Conservation (phyloP, 2,113 vertebrate species). For the Erythrolamprus reginae region DNA sequence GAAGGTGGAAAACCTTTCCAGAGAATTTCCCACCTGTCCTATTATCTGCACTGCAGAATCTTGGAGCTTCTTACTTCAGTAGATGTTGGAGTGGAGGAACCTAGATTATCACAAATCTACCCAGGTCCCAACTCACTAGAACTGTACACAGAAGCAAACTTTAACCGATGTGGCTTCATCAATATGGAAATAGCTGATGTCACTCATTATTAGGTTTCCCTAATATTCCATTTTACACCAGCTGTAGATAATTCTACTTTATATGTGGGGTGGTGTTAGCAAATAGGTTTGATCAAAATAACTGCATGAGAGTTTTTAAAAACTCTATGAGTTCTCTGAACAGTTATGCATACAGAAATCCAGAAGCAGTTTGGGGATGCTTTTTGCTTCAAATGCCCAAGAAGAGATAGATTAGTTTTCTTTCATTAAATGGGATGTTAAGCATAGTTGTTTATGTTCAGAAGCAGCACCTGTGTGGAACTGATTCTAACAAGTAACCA, state of each 20-base stretch:
- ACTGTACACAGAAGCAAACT: not conserved
- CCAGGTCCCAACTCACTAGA: not conserved
- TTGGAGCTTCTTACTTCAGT: not conserved
- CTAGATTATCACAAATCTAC: not conserved
- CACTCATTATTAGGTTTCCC: not conserved
- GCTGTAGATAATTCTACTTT: not conserved
- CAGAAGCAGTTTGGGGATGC: not conserved
- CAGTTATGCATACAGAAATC: not conserved
- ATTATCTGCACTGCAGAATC: not conserved
- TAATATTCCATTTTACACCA: not conserved
- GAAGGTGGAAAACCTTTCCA: not conserved
- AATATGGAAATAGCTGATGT: not conserved
- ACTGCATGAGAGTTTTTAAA: not conserved
- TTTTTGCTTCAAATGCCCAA: not conserved
- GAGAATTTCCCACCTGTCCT: not conserved
- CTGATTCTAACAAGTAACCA: not conserved
- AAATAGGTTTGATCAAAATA: not conserved
- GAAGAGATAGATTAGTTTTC: not conserved
- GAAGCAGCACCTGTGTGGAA: not conserved
- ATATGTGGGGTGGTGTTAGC: not conserved
- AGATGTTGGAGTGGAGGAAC: not conserved
- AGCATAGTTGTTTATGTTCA: not conserved
- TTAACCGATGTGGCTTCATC: not conserved
- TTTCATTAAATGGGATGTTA: not conserved
- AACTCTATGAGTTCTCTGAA: not conserved